These are phyloP conservation scores for Aromia moschata DNA, from an alignment of 2,888 invertebrate genomes.

Conservation along the genomic window DNA sequence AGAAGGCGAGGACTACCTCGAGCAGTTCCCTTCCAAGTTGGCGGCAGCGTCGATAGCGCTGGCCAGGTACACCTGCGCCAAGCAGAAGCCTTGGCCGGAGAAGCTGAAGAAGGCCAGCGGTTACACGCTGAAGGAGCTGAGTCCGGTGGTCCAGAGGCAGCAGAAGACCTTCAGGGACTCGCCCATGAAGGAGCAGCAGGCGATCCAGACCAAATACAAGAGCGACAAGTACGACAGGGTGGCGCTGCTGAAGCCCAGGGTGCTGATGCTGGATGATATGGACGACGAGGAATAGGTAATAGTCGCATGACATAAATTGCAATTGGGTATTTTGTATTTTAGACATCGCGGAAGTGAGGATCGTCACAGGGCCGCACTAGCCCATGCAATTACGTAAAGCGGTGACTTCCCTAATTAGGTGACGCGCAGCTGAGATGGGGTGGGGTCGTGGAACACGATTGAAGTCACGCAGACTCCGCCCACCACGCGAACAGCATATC, in stretches of 20 bases:
- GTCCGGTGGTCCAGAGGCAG: slow-evolving; percentile 64
- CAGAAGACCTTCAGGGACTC: slow-evolving; percentile 64
- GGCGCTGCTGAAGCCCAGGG: slow-evolving; percentile 50
- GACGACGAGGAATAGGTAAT: slow-evolving; percentile 16
- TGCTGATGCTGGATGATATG: slow-evolving; percentile 37
- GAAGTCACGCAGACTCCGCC: too few relatives aligned
- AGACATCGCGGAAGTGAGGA: too few relatives aligned
- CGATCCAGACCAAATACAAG: slow-evolving; percentile 68
- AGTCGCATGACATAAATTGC: too few relatives aligned
- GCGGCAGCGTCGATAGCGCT: slow-evolving; percentile 57
- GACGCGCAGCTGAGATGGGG: background rate
- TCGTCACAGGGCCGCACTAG: too few relatives aligned
- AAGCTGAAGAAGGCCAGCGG: slow-evolving; percentile 62
- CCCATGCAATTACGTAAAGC: too few relatives aligned
- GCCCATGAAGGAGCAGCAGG: slow-evolving; percentile 64
- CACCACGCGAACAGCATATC: too few relatives aligned
- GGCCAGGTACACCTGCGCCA: slow-evolving; percentile 51
- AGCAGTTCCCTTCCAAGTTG: slow-evolving; percentile 57
- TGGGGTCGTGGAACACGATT: background rate
- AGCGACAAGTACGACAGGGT: slow-evolving; percentile 52
- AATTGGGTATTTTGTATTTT: too few relatives aligned
- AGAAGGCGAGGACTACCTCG: slow-evolving; percentile 55
- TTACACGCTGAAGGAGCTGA: slow-evolving; percentile 65
- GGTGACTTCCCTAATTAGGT: background rate
- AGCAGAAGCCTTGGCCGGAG: slow-evolving; percentile 59